Evolutionary conservation across 2,797 vertebrate genomes (phyloP).

Genomic region (Oceanodroma leucorhoa): DNA sequence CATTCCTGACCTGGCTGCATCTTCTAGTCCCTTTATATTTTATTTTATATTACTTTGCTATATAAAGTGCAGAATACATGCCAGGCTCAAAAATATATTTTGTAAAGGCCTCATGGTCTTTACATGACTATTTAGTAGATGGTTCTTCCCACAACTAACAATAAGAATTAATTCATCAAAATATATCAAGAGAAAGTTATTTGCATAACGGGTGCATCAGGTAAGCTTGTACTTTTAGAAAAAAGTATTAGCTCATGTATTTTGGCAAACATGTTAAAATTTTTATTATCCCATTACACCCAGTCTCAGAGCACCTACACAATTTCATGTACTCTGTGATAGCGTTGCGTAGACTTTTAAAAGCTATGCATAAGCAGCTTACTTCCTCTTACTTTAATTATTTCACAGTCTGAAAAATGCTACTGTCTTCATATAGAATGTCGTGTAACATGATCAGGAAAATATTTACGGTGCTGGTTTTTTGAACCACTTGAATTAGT

Average conservation of each 20-base stretch:
- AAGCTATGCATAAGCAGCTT: not conserved
- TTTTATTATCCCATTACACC: not conserved
- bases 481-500: not conserved
- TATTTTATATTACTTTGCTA: not conserved
- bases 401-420: not conserved
- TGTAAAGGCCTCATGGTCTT: not conserved
- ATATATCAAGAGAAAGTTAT: not conserved
- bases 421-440: not conserved
- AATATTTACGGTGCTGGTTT: not conserved
- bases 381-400: not conserved
- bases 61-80: not conserved
- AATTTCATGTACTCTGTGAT: not conserved
- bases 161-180: not conserved
- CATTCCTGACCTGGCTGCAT: not conserved
- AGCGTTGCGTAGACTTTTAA: not conserved
- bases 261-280: not conserved
- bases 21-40: not conserved
- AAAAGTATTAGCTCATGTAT: not conserved
- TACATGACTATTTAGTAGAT: not conserved
- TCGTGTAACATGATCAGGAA: not conserved
- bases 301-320: not conserved
- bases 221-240: not conserved
- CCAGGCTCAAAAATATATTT: not conserved
- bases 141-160: not conserved
- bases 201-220: not conserved